Base-by-base conservation (phyloP, 2,888 invertebrate species). In the Trachelus troglodyta region DNA sequence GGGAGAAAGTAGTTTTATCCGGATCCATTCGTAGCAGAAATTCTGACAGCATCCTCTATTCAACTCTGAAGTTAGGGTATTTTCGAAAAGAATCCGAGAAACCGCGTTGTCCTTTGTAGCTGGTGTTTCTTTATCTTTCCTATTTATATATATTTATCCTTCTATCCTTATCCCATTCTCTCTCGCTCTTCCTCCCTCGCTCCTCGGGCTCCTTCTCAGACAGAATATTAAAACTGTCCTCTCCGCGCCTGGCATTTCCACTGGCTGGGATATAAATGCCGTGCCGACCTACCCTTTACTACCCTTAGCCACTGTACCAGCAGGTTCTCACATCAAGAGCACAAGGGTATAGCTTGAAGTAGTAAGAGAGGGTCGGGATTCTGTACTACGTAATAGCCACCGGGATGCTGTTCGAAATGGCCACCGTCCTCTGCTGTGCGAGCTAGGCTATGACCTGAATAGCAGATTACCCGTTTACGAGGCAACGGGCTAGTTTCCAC, bases 391-490 rank as follows among this genome's bases (percentile, higher is more conserved):
- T 84, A 85, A 85, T 86, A 83, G 86, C 82, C 81, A 82, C 82
- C 83, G 81, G 81, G 82, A 81, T 40, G 40, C 69, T 23, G 69
- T 30, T 69, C n/a, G 69, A 84, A 85, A 87, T 85, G 84, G 85
- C 84, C 79, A 83, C 80, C 82, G 33, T 35, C 74, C 81, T 81
- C 81, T 82, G 76, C 69, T 74, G 82, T 79, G 79, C 81, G 82
- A 83, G 81, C 82, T 82, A 80, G 84, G 85, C 87, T 88, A 88
- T 87, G 88, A 85, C 87, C 87, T 84, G 88, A 88, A 88, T 88
- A 86, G 85, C 86, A 87, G 86, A 88, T 88, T 85, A 87, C 82
- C 84, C 85, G 84, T 88, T 88, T 87, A 87, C 84, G 85, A 86
- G 84, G 77, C 79, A 81, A 80, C 82, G 78, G 80, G 69, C 30